phyloP scores from a whole-genome alignment of 2,113 vertebrate species.

The Anas platyrhynchos region DNA sequence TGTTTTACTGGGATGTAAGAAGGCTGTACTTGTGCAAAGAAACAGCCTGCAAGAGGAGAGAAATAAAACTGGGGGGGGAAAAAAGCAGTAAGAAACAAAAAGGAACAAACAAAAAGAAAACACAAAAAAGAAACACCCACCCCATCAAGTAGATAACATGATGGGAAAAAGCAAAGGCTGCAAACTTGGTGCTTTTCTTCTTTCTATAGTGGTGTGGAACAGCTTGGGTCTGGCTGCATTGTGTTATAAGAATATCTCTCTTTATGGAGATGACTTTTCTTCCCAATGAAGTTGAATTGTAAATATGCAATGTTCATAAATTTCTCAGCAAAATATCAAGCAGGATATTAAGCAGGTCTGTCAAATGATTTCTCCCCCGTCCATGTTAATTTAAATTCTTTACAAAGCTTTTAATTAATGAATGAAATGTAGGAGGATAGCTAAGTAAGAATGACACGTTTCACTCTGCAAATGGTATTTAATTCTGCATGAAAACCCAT shows the following conservation, averaged over 20 bases:
- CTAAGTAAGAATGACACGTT: constrained; percentile 57
- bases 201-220: not conserved
- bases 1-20: not conserved
- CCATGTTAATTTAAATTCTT: constrained; percentile 60
- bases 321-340: constrained; percentile 67
- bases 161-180: constrained; percentile 18
- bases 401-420: constrained; percentile 72
- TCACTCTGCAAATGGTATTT: constrained; percentile 8
- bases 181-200: not conserved
- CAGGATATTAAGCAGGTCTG: constrained; percentile 46
- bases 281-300: constrained; percentile 25
- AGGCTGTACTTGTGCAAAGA: not conserved
- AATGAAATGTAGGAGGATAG: constrained; percentile 55
- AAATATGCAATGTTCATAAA: constrained; percentile 50
- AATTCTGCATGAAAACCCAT: constrained; percentile 27
- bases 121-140: not conserved
- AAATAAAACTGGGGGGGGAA: no score
- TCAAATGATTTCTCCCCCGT: constrained; percentile 52
- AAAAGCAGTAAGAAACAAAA: no score
- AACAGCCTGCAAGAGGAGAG: not conserved
- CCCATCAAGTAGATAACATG: constrained; percentile 18
- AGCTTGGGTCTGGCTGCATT: not conserved
- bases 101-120: not conserved
- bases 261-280: constrained; percentile 19
- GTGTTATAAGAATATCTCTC: not conserved